Percentiles rank a stretch among this genome's conserved stretches.
These are phyloP conservation scores for Delia radicum DNA, from an alignment of 1,140 invertebrate genomes.

Conservation along the genomic window DNA sequence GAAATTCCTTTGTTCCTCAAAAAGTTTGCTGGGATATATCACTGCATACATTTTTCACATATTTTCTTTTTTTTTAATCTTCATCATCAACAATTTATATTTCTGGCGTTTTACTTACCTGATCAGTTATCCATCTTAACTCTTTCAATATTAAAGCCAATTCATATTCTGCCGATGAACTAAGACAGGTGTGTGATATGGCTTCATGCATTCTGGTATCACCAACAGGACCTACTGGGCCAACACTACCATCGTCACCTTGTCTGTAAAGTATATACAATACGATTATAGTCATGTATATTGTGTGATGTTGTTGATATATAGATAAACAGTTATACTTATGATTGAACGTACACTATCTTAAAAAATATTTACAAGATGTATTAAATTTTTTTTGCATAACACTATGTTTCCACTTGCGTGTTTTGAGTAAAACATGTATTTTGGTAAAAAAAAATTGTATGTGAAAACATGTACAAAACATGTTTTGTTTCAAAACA, in stretches of 20 bases:
- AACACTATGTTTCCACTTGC: no score
- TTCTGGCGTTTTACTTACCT: slow-evolving; percentile 56
- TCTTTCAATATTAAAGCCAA: slow-evolving; percentile 92
- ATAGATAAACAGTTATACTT: no score
- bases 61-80: background rate
- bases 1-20: no score
- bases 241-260: slow-evolving; percentile 56
- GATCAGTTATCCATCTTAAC: slow-evolving; percentile 76
- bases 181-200: slow-evolving; percentile 63
- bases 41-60: background rate
- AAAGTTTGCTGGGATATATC: no score
- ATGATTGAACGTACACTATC: no score
- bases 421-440: no score
- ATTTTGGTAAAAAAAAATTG: no score
- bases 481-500: no score
- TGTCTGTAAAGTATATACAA: slow-evolving; percentile 37
- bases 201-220: slow-evolving; percentile 51
- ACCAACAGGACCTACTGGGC: slow-evolving; percentile 45
- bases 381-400: no score
- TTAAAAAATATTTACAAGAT: no score
- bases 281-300: background rate
- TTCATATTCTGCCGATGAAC: slow-evolving; percentile 73
- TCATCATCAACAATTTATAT: background rate
- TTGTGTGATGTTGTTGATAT: background rate
- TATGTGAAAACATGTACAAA: no score